These are phyloP conservation scores for Poecilia gillii DNA, from an alignment of 2,797 vertebrate genomes.

Conservation along the genomic window DNA sequence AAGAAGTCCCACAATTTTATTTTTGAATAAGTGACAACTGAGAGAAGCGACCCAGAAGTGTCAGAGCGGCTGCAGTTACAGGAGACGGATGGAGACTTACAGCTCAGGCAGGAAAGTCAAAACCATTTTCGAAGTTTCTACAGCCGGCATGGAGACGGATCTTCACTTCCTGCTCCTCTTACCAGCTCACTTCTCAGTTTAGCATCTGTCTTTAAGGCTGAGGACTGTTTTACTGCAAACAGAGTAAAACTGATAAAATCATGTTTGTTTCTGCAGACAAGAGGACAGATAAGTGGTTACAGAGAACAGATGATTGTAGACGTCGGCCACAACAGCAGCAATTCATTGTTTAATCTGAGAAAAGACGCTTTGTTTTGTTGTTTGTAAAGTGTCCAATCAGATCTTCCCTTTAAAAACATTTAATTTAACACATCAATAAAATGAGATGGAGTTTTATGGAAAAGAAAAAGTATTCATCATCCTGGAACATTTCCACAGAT, in stretches of 20 bases:
- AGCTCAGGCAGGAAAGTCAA: not conserved
- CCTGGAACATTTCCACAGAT: not conserved
- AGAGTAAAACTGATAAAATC: not conserved
- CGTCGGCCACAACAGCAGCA: not conserved
- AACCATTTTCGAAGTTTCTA: not conserved
- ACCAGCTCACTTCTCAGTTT: not conserved
- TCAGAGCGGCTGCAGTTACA: not conserved
- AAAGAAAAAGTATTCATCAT: not conserved
- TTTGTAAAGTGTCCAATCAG: not conserved
- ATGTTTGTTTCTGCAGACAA: not conserved
- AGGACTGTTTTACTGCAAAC: not conserved
- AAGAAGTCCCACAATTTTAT: not conserved
- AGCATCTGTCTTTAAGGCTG: not conserved
- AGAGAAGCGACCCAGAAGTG: conserved; percentile 1
- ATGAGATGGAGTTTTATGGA: not conserved
- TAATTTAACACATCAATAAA: not conserved
- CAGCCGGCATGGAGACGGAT: not conserved
- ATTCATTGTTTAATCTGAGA: not conserved
- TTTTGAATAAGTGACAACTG: conserved; percentile 2
- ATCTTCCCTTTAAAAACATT: not conserved
- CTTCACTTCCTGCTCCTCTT: not conserved
- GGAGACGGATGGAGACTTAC: not conserved
- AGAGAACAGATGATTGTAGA: not conserved
- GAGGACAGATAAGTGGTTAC: not conserved
- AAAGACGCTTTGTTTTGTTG: not conserved